Conservation (phyloP, 53 echinoderm and acorn worm species). For the Crossaster papposus region DNA sequence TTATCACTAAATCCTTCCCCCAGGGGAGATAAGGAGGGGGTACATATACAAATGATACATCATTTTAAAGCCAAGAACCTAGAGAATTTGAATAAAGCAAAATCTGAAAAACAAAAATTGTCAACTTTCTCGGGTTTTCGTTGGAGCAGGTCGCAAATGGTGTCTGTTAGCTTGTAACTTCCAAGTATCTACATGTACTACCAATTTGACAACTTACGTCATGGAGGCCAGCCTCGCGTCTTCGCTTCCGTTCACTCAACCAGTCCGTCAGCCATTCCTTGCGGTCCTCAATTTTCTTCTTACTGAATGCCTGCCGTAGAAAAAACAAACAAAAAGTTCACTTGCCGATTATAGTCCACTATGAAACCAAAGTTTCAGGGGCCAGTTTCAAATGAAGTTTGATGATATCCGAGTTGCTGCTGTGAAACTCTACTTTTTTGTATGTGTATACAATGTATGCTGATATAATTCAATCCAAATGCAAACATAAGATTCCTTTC, state of each 20-base stretch:
- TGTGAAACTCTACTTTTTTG: not conserved
- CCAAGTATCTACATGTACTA: not conserved
- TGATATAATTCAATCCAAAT: too few relatives aligned
- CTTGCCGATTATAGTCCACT: not conserved
- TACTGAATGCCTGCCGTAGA: slow-evolving; percentile 80
- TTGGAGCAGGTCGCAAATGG: too few relatives aligned
- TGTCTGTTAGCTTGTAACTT: not conserved
- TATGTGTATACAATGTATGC: too few relatives aligned
- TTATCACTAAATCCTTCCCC: too few relatives aligned
- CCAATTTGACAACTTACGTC: slow-evolving; percentile 67
- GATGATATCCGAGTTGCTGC: not conserved
- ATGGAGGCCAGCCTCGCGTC: slow-evolving; percentile 86
- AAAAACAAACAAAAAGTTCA: not conserved
- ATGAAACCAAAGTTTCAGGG: not conserved
- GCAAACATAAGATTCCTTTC: too few relatives aligned
- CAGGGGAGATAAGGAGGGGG: too few relatives aligned
- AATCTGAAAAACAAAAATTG: too few relatives aligned
- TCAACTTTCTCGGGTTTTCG: too few relatives aligned
- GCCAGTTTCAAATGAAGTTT: not conserved
- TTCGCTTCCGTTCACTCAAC: slow-evolving; percentile 79
- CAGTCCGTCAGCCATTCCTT: slow-evolving; percentile 98
- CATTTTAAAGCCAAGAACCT: too few relatives aligned
- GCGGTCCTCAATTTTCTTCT: slow-evolving; percentile 94
- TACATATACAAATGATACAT: too few relatives aligned
- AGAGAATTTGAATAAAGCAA: too few relatives aligned